Percentiles rank a stretch among this genome's conserved stretches.
Conservation (phyloP, 2,113 vertebrate genomes). For the Polypterus bichir region DNA sequence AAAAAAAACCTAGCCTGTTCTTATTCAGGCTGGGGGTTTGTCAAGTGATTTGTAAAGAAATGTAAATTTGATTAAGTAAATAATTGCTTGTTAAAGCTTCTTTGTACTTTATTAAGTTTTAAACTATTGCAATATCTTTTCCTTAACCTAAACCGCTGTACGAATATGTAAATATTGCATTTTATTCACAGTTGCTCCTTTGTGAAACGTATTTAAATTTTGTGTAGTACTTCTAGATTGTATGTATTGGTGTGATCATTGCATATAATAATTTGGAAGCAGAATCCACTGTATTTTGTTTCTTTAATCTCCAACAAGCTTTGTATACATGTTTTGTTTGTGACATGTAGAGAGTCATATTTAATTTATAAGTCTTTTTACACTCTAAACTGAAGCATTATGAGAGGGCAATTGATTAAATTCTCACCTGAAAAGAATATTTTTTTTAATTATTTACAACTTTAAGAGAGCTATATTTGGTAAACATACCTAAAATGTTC, state of each 20-base stretch:
- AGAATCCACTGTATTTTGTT: slow-evolving; percentile 45
- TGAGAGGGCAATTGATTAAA: slow-evolving; percentile 1
- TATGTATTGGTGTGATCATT: slow-evolving; percentile 59
- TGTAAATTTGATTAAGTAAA: slow-evolving; percentile 68
- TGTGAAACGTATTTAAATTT: slow-evolving; percentile 70
- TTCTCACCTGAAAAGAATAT: slow-evolving; percentile 2
- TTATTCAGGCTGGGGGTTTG: slow-evolving; percentile 8
- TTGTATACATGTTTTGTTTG: slow-evolving; percentile 38
- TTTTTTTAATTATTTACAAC: slow-evolving; percentile 29
- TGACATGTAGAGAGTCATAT: slow-evolving; percentile 19
- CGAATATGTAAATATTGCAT: slow-evolving; percentile 68
- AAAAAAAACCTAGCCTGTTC: slow-evolving; percentile 8
- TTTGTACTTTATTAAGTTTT: slow-evolving; percentile 53
- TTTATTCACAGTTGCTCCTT: slow-evolving; percentile 54
- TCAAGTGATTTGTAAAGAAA: slow-evolving; percentile 40
- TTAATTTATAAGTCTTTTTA: slow-evolving; percentile 24
- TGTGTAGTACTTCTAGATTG: slow-evolving; percentile 68
- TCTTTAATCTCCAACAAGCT: slow-evolving; percentile 40
- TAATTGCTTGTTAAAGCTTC: slow-evolving; percentile 25
- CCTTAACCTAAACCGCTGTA: slow-evolving; percentile 41
- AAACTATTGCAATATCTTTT: slow-evolving; percentile 50
- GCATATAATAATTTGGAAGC: slow-evolving; percentile 59
- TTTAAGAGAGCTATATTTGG: slow-evolving; percentile 68
- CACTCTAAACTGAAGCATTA: background rate
- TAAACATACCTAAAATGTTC: slow-evolving; percentile 64